Base-by-base conservation (phyloP, 2,113 vertebrate species). In the Gila orcuttii region DNA sequence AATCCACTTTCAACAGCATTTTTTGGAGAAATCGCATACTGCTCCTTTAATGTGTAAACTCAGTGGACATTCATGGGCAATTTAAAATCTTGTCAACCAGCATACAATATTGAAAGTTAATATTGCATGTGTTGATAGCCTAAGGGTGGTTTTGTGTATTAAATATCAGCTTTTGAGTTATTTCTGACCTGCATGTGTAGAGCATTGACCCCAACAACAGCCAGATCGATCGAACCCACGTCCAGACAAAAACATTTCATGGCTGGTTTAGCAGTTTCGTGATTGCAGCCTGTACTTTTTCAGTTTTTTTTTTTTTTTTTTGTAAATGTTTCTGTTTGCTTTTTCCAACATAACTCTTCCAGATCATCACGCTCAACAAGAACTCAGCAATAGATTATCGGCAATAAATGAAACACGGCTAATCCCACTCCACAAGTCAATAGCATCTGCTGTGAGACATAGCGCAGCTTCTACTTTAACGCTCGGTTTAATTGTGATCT, bases 201-300 rank as follows among this genome's bases (percentile, higher is more conserved):
- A 71, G 71, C 84, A 83, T 31, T 89, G 85, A 82, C 82, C 68
- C 64, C 42, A 36, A 69, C 33, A 59, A 60, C 17, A 28, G 15
- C 33, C 21, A 52, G 74, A 82, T 71, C 45, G 36, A 82, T 75
- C 13, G 3, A 21, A 33, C 50, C 36, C 11, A 5, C 19, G 23
- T 85, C 85, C 33, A 80, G 79, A 79, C 68, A 60, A 74, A 73
- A 71, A 69, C 59, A 85, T 89, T 89, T 77, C 66, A 88, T 57
- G 85, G 82, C 68, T 84, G 82, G 84, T 88, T 90, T 81, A 50
- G 76, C 60, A 12, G 5, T 64, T 73, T 39, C 9, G 68, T 83
- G 76, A 79, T 79, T 83, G 85, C 78, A 50, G 60, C 9, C 42
- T 8, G 25, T 45, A 28, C 39, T 23, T 36, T 60, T 79, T 36